Evolutionary conservation across 2,113 vertebrate genomes (phyloP).

Genomic region (Crotalus viridis): DNA sequence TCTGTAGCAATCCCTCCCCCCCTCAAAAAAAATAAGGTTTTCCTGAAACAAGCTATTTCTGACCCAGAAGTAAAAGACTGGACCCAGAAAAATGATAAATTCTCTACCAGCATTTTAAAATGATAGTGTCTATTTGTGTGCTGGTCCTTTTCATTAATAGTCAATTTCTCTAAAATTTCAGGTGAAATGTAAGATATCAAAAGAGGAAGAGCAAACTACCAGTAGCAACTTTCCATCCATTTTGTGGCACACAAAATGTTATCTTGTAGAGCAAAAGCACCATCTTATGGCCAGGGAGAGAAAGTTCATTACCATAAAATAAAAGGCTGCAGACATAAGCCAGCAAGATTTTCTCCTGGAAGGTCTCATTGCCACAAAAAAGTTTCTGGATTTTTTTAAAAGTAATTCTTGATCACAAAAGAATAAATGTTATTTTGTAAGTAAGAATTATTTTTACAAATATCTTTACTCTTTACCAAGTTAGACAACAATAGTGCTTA

Average conservation of each 20-base stretch:
- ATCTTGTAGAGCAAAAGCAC: constrained; percentile 48
- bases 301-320: not conserved
- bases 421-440: too few relatives aligned
- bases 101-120: not conserved
- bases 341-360: too few relatives aligned
- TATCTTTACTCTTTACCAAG: not conserved
- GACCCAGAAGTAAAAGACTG: too few relatives aligned
- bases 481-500: not conserved
- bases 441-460: not conserved
- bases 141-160: not conserved
- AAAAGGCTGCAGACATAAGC: not conserved
- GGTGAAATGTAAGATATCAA: not conserved
- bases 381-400: not conserved
- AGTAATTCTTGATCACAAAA: accelerated
- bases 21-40: not conserved
- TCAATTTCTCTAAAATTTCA: not conserved
- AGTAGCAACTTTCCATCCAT: not conserved
- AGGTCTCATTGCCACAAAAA: not conserved
- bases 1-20: not conserved
- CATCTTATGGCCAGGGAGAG: constrained; percentile 35
- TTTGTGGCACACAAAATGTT: not conserved
- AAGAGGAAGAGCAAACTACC: not conserved
- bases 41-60: too few relatives aligned
- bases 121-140: not conserved
- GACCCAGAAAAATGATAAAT: not conserved